These are phyloP conservation scores for Zosterops japonicus DNA, from an alignment of 2,113 vertebrate species.

Conservation along the genomic window DNA sequence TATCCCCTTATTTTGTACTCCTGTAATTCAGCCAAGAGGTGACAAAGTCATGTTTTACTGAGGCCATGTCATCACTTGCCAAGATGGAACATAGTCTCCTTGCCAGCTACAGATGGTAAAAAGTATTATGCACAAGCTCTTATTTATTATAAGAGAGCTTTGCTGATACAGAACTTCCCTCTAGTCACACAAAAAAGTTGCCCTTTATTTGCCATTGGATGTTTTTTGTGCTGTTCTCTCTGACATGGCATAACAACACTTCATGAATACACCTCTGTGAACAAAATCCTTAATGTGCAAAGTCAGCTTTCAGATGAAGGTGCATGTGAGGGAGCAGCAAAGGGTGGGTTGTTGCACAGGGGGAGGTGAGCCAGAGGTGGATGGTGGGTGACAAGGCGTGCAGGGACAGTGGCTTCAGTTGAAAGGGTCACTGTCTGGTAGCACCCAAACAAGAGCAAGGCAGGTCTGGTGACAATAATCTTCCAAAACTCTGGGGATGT, in stretches of 20 bases:
- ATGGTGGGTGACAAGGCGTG: not conserved
- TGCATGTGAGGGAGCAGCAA: not conserved
- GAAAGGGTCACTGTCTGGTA: not conserved
- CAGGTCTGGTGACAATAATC: fast-evolving
- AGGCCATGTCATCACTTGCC: slow-evolving; percentile 20
- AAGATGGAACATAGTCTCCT: slow-evolving; percentile 7
- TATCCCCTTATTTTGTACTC: slow-evolving; percentile 23
- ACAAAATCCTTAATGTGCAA: not conserved
- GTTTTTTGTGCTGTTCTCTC: not conserved
- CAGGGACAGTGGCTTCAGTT: not conserved
- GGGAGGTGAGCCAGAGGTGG: fast-evolving
- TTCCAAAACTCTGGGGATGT: not conserved
- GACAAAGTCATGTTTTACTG: slow-evolving; percentile 40
- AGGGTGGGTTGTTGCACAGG: not conserved
- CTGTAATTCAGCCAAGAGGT: slow-evolving; percentile 47
- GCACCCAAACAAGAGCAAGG: not conserved
- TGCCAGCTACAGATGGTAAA: slow-evolving; percentile 26
- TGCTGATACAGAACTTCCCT: slow-evolving; percentile 2
- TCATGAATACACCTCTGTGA: not conserved
- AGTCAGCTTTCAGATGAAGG: not conserved
- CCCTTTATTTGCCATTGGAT: not conserved
- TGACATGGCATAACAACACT: not conserved
- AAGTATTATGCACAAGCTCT: slow-evolving; percentile 31
- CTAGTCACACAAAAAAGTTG: not conserved
- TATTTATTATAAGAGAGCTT: not conserved